Conservation (phyloP, 2,113 vertebrate genomes). For the Peromyscus polionotus region DNA sequence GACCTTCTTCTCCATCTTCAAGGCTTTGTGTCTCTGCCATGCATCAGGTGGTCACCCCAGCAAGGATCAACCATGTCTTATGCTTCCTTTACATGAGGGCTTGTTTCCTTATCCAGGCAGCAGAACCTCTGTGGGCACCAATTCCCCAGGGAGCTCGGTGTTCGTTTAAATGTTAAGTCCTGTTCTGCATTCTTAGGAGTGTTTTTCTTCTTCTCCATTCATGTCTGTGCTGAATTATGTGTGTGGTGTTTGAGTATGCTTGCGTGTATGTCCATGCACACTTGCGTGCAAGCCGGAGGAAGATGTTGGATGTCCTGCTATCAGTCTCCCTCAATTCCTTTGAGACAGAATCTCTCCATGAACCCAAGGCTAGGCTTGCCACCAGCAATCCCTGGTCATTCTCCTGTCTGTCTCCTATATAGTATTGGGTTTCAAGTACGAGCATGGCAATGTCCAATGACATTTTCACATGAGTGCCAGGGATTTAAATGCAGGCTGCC, state of each 20-base stretch:
- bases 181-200: neutral
- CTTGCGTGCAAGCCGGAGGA: neutral
- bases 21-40: neutral
- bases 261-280: neutral
- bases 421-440: neutral
- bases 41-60: accelerated
- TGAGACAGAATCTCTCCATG: neutral
- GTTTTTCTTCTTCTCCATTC: neutral
- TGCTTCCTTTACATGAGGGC: neutral
- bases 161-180: neutral
- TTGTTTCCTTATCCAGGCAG: neutral
- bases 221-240: neutral
- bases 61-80: accelerated
- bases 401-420: neutral
- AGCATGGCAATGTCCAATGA: neutral
- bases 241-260: neutral
- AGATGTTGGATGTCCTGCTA: neutral
- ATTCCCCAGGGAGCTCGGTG: neutral
- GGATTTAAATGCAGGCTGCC: neutral
- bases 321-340: neutral
- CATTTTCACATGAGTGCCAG: neutral
- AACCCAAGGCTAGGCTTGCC: neutral
- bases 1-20: neutral
- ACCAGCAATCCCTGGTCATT: neutral
- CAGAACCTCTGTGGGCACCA: neutral